phyloP scores from a whole-genome alignment of 2,888 invertebrate genomes.

The Lochmaea crataegi region DNA sequence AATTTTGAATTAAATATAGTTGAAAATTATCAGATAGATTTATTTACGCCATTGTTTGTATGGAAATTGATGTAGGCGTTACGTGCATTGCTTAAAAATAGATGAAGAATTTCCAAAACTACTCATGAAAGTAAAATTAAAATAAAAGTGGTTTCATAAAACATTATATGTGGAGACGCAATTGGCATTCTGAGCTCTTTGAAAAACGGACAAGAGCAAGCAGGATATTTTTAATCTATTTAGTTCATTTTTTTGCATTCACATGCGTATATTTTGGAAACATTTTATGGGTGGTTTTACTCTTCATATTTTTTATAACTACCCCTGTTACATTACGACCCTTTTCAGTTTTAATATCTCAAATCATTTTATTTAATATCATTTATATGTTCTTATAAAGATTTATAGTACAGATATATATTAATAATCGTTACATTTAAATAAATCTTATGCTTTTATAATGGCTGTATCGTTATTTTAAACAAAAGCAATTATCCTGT shows the following conservation, averaged over 20 bases:
- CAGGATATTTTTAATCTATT: too few species aligned
- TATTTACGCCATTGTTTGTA: constrained; percentile 18
- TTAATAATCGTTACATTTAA: background rate
- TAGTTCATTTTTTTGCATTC: background rate
- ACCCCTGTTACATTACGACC: constrained; percentile 35
- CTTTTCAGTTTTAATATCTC: constrained; percentile 42
- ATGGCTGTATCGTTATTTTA: background rate
- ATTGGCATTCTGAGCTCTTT: too few species aligned
- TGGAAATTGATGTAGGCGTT: constrained; percentile 41
- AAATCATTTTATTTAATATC: constrained; percentile 42
- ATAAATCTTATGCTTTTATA: too few species aligned
- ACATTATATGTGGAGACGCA: background rate
- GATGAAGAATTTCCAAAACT: constrained; percentile 12
- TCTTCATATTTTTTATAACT: constrained; percentile 18
- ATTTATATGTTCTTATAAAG: constrained; percentile 34
- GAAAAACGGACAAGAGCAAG: too few species aligned
- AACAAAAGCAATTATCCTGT: background rate
- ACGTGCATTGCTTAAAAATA: constrained; percentile 42
- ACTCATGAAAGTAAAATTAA: constrained; percentile 10
- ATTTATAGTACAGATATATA: constrained; percentile 39
- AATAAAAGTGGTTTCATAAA: background rate
- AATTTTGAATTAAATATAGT: background rate
- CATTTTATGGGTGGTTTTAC: constrained; percentile 29
- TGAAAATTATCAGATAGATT: background rate
- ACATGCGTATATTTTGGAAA: background rate